These are phyloP conservation scores for Toxotes jaculatrix DNA, from an alignment of 2,113 vertebrate genomes.

Conservation along the genomic window DNA sequence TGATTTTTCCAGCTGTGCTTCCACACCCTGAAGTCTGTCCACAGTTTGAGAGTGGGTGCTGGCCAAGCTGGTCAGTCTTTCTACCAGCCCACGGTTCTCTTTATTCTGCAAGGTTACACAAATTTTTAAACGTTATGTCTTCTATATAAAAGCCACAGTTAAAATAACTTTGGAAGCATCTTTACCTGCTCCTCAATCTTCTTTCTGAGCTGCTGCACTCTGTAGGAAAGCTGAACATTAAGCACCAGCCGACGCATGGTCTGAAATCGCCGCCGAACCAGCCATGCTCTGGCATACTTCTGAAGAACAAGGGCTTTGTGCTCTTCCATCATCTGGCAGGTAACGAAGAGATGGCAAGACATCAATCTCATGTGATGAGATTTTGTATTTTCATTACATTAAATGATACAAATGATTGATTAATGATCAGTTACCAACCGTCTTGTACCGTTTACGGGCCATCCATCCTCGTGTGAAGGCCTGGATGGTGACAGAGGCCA, in stretches of 20 bases:
- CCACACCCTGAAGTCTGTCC: slow-evolving; percentile 89
- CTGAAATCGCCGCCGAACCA: slow-evolving; percentile 93
- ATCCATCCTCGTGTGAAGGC: slow-evolving; percentile 90
- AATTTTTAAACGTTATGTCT: background rate
- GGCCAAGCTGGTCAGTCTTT: slow-evolving; percentile 89
- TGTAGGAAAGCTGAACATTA: slow-evolving; percentile 95
- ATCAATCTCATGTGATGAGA: background rate
- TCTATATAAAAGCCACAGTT: background rate
- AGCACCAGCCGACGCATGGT: slow-evolving; percentile 92
- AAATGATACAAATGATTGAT: background rate
- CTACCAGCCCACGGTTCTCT: slow-evolving; percentile 92
- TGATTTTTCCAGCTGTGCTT: slow-evolving; percentile 88
- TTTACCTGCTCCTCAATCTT: slow-evolving; percentile 94
- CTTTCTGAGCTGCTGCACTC: slow-evolving; percentile 93
- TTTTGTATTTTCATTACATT: background rate
- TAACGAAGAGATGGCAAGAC: background rate
- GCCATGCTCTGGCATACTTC: slow-evolving; percentile 94
- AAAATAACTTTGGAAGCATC: background rate
- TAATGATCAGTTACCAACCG: slow-evolving; percentile 81
- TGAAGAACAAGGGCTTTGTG: slow-evolving; percentile 94
- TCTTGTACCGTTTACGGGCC: slow-evolving; percentile 89
- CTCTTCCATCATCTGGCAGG: slow-evolving; percentile 89
- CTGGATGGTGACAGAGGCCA: slow-evolving; percentile 92
- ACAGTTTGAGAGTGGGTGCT: slow-evolving; percentile 81
- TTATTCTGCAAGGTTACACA: slow-evolving; percentile 83